Conservation (phyloP, 2,888 invertebrate species). For the Oasisia sp. region DNA sequence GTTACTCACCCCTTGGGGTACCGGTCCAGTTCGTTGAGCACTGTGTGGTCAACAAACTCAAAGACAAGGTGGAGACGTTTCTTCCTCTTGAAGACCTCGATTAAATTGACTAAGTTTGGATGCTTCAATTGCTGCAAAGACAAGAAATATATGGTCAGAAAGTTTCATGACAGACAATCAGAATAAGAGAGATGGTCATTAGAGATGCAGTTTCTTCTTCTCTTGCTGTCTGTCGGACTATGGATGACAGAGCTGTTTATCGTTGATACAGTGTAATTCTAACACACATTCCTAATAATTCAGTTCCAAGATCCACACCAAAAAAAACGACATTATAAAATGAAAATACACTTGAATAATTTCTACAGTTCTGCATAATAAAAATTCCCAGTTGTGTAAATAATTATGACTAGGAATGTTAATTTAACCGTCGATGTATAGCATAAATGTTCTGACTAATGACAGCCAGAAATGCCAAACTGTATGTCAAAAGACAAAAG, state of each 20-base stretch:
- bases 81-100: slow-evolving; percentile 96
- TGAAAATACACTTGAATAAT: neutral
- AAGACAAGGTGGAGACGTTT: slow-evolving; percentile 89
- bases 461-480: too few species aligned
- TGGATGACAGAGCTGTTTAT: too few species aligned
- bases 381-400: too few species aligned
- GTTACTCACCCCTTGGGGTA: slow-evolving; percentile 84
- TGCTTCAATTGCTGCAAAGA: slow-evolving; percentile 90
- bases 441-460: too few species aligned
- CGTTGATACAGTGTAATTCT: too few species aligned
- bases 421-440: too few species aligned
- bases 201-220: neutral
- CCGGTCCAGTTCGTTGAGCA: slow-evolving; percentile 94
- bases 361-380: neutral
- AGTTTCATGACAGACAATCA: neutral
- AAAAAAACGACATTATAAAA: neutral
- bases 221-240: too few species aligned
- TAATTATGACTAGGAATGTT: too few species aligned
- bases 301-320: neutral
- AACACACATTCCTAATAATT: too few species aligned
- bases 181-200: neutral
- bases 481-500: too few species aligned
- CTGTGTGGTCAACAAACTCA: slow-evolving; percentile 97
- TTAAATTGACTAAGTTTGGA: slow-evolving; percentile 93
- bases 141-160: neutral